phyloP scores from a whole-genome alignment of 2,113 vertebrate genomes.

The Herpetotheres cachinnans region DNA sequence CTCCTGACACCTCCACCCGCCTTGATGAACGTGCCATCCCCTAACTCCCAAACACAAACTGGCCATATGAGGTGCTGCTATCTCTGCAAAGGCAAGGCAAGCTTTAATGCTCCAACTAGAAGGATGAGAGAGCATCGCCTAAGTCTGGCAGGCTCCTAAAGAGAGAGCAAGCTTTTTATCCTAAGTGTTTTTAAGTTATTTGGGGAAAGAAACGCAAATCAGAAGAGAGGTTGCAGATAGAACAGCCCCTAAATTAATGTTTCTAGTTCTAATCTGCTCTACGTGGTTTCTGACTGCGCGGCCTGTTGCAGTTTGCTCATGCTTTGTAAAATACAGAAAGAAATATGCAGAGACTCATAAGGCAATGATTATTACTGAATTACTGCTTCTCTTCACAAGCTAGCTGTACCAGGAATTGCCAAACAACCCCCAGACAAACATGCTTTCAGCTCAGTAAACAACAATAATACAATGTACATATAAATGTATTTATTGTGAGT shows the following conservation, averaged over 20 bases:
- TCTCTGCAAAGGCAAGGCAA: slow-evolving; percentile 30
- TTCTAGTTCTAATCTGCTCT: slow-evolving; percentile 11
- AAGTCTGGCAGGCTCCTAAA: background rate
- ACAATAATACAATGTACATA: background rate
- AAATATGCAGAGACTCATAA: background rate
- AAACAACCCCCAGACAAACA: background rate
- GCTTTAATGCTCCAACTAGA: slow-evolving; percentile 21
- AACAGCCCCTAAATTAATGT: background rate
- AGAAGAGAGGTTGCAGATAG: background rate
- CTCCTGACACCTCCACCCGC: slow-evolving; percentile 36
- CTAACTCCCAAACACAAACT: background rate
- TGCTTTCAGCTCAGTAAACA: background rate
- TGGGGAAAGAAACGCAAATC: background rate
- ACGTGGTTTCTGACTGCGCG: background rate
- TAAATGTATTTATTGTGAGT: background rate
- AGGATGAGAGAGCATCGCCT: background rate
- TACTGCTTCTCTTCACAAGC: background rate
- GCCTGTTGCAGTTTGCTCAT: slow-evolving; percentile 3
- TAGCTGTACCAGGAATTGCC: background rate
- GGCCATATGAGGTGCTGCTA: slow-evolving; percentile 45
- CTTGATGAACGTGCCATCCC: background rate
- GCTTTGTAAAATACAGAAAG: background rate
- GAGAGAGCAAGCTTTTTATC: background rate
- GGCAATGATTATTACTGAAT: background rate
- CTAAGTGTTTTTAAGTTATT: slow-evolving; percentile 10